Base-by-base conservation (phyloP, 2,888 invertebrate genomes). In the Rhorus exstirpatorius region DNA sequence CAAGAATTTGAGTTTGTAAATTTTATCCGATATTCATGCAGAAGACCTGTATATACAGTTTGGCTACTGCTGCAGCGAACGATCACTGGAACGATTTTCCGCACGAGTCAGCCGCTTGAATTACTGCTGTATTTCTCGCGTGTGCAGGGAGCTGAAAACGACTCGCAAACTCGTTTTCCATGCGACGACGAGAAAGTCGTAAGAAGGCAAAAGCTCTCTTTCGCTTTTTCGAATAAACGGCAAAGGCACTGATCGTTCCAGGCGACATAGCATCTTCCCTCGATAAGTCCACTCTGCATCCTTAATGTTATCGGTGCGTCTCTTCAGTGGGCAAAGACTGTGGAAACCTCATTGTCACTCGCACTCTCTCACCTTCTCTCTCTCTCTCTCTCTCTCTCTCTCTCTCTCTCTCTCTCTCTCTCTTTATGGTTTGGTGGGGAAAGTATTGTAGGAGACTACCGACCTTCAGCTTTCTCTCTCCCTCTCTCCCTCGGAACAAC, bases 241-340 rank as follows among this genome's bases (percentile, higher is more conserved):
- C 51, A 65, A 49, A 21, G 53, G 31, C 65, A 61, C 75, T 55
- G 82, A 83, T 79, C 70, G 67, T 76, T 63, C 51, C 60, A 14
- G n/a, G 26, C 82, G 78, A 75, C 79, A 79, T 75, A 75, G 65
- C 75, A 21, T 74, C 58, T 14, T 10, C 65, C 67, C 58, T 76
- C 82, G 82, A 79, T 79, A 79, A 76, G 79, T 76, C 75, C 75
- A 79, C 75, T 83, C 79, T 76, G 82, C 82, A 83, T 76, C 60
- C 67, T 76, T 83, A 83, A 83, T 83, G 75, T 67, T 83, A 83
- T 76, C 82, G 75, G 65, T 75, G 60, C 82, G 78, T 83, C 70
- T 71, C 51, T 53, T 55, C 44, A 44, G 46, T 26, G 17, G 51
- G 60, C 58, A 67, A 67, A 79, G 65, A 67, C 74, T 65, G 67